Evolutionary conservation across 2,888 invertebrate genomes (phyloP), one percentile per base, ranked within the genome.

Genomic region (Sphaerophoria rueppellii): DNA sequence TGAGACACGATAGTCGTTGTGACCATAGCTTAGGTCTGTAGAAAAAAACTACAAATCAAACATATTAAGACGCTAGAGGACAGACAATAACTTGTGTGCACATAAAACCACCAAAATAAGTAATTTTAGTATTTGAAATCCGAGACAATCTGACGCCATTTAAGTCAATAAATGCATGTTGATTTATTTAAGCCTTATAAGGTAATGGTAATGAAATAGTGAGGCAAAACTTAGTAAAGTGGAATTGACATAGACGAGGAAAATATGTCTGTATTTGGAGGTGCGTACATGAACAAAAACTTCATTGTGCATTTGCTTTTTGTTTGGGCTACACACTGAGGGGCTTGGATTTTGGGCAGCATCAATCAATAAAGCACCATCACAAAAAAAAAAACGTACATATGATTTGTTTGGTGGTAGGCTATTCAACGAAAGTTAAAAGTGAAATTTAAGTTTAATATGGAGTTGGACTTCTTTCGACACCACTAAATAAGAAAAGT

Each of bases 201-300:
- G 78, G 82, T 57, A 69, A 70, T 63, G 82, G 69, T 78, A 82
- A 82, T 82, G 82, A 82, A 82, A 82, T 67, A 82, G 52, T 82
- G 60, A 63, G 73, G 24, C 69, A 60, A 43, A 63, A 34, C 60
- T 46, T 54, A 50, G 43, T 60, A 11, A 5, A 58, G 37, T 58
- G 4, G 16, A 58, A 40, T 40, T 24, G 58, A 24, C 58, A 58
- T 9, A 12, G 58, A 58, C 58, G 16, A 58, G 37, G 40, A 40
- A 58, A 58, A 58, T 16, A 58, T 16, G 12, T 16, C 40, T 40
- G 9, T 9, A 6, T 1, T 9, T 7, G 43, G 11, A 24, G 24
- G 2, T 40, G 16, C 37, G 16, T 58, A 40, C 57, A 43, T 4
- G 4, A 40, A 7, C 40, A 11, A 24, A 16, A 37, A 37, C 40